Evolutionary conservation across 2,888 invertebrate genomes (phyloP).

Genomic region (Sisyra nigra): DNA sequence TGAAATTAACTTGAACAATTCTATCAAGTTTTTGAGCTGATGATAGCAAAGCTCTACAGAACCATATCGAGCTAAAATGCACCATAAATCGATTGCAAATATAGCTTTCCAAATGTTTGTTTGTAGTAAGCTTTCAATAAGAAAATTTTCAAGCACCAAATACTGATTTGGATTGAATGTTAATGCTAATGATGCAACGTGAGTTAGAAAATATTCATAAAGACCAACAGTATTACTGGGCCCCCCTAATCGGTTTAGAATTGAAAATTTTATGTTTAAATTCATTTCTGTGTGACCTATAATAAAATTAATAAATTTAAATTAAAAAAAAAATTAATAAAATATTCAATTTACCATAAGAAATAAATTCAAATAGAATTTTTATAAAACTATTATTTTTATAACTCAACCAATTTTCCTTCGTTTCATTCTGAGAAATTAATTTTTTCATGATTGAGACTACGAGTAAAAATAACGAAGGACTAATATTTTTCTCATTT

Average conservation of each 20-base stretch:
- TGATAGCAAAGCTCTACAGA: conserved; percentile 4
- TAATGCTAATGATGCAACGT: conserved; percentile 14
- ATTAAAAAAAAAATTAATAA: neutral
- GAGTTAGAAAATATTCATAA: conserved; percentile 15
- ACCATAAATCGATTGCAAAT: conserved; percentile 19
- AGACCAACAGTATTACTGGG: neutral
- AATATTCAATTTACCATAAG: neutral
- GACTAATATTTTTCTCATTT: neutral
- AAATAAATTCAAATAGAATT: neutral
- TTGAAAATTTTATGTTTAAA: conserved; percentile 1
- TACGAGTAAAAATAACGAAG: neutral
- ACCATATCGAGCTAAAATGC: conserved; percentile 15
- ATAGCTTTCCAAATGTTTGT: conserved; percentile 17
- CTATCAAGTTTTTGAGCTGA: conserved; percentile 1
- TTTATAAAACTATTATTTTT: neutral
- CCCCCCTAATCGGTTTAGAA: neutral
- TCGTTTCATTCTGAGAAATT: neutral
- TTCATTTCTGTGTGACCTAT: conserved; percentile 5
- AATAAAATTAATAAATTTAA: neutral
- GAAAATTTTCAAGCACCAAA: conserved; percentile 14
- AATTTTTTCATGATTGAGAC: neutral
- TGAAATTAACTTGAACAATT: neutral
- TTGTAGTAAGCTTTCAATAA: conserved; percentile 17
- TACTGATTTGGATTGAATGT: conserved; percentile 13
- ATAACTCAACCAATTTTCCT: neutral